Base-by-base conservation (phyloP, 2,888 invertebrate species). In the Boloria selene region DNA sequence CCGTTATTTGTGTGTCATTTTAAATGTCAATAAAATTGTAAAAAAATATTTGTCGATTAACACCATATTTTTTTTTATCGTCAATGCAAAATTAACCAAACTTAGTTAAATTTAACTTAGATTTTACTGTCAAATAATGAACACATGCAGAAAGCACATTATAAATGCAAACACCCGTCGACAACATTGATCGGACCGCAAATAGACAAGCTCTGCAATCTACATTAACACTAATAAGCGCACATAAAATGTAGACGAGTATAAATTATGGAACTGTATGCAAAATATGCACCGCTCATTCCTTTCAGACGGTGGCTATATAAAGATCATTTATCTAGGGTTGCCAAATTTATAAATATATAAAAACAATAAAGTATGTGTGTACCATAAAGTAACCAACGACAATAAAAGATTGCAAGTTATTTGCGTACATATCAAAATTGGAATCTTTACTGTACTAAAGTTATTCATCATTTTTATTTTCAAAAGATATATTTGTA, bases 141-240 rank as follows among this genome's bases (percentile, higher is more conserved):
- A 38, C 31, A 38, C 31, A 10, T 38, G 10, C 31, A 38, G 31
- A 10, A 38, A 38, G 10, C 31, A 45, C 56, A 56, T 56, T 44
- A 22, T 42, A 42, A 31, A 38, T 58, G 31, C 14, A 47, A 51
- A 7, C 50, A 52, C 0, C 26, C 53, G 42, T 60, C 49, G 54
- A 58, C 61, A 49, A 14, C 47, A 69, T 62, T 53, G 47, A 54
- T 68, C 55, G 50, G 16, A 38, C 51, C 51, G n/a, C 54, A 61
- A 60, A 50, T 65, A 65, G 44, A 58, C 13, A 44, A 31, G 45
- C 14, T 16, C 50, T 26, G 47, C 47, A 31, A 49, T 54, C 16
- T 59, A 31, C 49, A 55, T 56, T 58, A 54, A 5, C 22, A 14
- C 26, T 62, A 17, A 65, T 53, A 17, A 38, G 13, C 14, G 16